Base-by-base conservation (phyloP, 2,113 vertebrate genomes). In the Alethe diademata region DNA sequence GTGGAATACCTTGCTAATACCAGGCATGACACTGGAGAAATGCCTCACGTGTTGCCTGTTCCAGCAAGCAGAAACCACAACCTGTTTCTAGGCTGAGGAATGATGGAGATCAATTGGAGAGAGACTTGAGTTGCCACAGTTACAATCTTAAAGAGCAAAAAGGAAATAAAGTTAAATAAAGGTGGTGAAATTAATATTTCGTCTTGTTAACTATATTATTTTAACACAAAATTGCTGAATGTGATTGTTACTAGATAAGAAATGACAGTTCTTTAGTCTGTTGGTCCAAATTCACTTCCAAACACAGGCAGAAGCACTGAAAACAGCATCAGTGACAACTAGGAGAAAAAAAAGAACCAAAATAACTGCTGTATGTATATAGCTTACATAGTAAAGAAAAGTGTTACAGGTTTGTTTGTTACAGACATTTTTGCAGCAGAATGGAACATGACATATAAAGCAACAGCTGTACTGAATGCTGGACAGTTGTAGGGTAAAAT, bases 41-140 rank as follows among this genome's bases (percentile, higher is more conserved):
- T 31, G n/a, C 36, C 82, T 97, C 93, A 97, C 71, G 19, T 96
- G 95, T 51, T 69, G 42, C 73, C 61, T 58, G 53, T 57, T 91
- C 33, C 76, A 93, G 70, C 33, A 82, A 60, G 61, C 69, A 94
- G 73, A 43, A 26, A 35, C 17, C 20, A 23, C 28, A 61, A 69
- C 9, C 40, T 84, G 36, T 60, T 60, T 75, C 51, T 45, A 66
- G 47, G 56, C 1, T 92, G 60, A 51, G 53, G 57, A 93, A 81
- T 66, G 35, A 35, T 48, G 56, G 69, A 60, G 51, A 71, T 78
- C 51, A 42, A 38, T 67, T 36, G 83, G 36, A 70, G 38, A 51
- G 54, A 73, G 79, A 74, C 70, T 73, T 58, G 29, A 56, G 56
- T 78, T 83, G 57, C 48, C 60, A 65, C 26, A 7, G 53, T 74